A percentile compares a stretch with the other conserved stretches of the same genome.
Conservation (phyloP, 2,113 vertebrate species). For the Corythornis vintsioides region DNA sequence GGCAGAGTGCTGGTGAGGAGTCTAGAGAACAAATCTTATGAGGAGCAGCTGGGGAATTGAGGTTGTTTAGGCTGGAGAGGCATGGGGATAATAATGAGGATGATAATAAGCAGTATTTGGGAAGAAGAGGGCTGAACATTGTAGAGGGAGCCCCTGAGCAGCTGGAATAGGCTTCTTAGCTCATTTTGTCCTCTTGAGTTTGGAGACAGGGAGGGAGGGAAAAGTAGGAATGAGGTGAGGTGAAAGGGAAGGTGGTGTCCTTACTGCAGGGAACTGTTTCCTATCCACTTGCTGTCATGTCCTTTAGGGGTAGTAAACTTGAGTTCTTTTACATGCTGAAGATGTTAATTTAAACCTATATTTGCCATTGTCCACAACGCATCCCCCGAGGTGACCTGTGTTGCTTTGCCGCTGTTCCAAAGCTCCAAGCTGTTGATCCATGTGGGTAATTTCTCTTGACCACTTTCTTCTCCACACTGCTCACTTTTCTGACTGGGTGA, state of each 20-base stretch:
- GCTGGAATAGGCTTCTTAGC: not conserved
- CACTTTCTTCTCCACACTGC: not conserved
- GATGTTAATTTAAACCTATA: not conserved
- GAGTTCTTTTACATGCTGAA: not conserved
- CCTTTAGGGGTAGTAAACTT: not conserved
- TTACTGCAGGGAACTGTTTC: not conserved
- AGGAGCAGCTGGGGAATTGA: not conserved
- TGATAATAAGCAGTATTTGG: not conserved
- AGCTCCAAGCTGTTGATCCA: not conserved
- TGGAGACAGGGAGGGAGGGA: not conserved
- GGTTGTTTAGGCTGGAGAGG: not conserved
- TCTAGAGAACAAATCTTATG: not conserved
- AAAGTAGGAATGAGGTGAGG: not conserved
- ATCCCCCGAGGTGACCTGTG: not conserved
- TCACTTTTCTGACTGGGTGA: too few species aligned
- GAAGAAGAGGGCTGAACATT: not conserved
- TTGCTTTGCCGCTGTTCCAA: not conserved
- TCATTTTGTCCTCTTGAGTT: not conserved
- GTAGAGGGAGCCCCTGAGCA: not conserved
- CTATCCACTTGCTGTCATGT: not conserved
- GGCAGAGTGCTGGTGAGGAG: not conserved
- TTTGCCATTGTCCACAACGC: not conserved
- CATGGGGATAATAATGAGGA: not conserved
- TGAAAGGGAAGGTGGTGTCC: not conserved
- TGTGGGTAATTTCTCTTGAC: not conserved